A percentile compares a stretch with the other conserved stretches of the same genome.
Evolutionary conservation across 92 coral and sea anemone species (phyloP).

Genomic region (Parazoanthus darwini): DNA sequence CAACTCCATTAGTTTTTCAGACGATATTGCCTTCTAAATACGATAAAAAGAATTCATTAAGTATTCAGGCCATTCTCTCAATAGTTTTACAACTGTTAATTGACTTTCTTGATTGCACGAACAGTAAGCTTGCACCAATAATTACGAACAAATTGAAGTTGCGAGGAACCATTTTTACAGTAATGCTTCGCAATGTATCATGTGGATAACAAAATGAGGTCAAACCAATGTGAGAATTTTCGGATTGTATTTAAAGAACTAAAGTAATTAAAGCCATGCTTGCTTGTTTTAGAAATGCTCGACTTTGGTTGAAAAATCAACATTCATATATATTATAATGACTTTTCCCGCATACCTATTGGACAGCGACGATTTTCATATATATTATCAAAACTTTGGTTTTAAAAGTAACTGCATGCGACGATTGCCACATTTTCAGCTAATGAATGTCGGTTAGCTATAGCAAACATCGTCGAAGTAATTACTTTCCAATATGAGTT

Average conservation of each 20-base stretch:
- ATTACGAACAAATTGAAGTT: too few relatives aligned
- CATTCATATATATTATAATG: not conserved
- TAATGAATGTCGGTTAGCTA: not conserved
- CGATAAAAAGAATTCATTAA: not conserved
- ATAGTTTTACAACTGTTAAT: not conserved
- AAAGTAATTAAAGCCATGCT: not conserved
- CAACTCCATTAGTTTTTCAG: not conserved
- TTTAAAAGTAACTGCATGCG: not conserved
- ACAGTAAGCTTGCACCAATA: not conserved
- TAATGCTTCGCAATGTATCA: not conserved
- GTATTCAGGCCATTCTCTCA: not conserved
- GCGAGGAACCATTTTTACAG: not conserved
- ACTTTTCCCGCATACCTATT: not conserved
- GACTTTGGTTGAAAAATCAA: not conserved
- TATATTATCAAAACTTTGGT: not conserved
- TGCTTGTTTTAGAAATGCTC: not conserved
- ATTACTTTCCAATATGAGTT: not conserved
- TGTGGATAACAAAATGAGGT: not conserved
- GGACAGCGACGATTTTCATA: not conserved
- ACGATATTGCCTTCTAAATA: not conserved
- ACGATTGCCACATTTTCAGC: not conserved
- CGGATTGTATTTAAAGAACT: not conserved
- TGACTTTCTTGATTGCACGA: conserved; percentile 2
- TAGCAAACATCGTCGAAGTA: not conserved
- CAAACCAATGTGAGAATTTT: not conserved